Base-by-base conservation (phyloP, 2,888 invertebrate species). In the Drosophila nr. perissopoda region DNA sequence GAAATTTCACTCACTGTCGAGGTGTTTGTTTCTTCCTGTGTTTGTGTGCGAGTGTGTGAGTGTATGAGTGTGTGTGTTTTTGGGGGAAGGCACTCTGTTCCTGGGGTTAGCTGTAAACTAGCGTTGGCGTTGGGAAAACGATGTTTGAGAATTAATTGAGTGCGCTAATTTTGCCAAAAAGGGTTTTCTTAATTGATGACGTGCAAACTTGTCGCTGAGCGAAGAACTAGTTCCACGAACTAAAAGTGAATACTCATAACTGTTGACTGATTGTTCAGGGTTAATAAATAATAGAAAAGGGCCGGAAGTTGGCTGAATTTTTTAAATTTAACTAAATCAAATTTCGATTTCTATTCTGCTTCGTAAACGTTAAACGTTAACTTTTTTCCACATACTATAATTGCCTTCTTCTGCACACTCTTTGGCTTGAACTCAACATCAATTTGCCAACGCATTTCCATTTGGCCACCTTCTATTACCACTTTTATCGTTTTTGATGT, bases 1-100 rank as follows among this genome's bases (percentile, higher is more conserved):
- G 87, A 85, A 85, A 88, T 83, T 85, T 85, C 82, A 88, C 82
- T 85, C 84, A 83, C 89, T 85, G 87, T 77, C 84, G 78, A 76
- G 76, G 69, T 73, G 64, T 65, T 31, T 53, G 40, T 68, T 52
- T 52, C 25, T 40, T 31, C 13, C 25, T 60, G 54, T 69, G 34
- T 70, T 31, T 54, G 48, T 59, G 57, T 48, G 18, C 49, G 56
- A 52, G 54, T 52, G 63, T 52, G 18, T 38, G 65, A 31, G 73
- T 56, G 56, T 3, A 4, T 65, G 64, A 66, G 56, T 61, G 66
- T 10, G n/a, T 40, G n/a, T n/a, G 4, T 0, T 38, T 18, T 38
- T 0, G 7, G 8, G 45, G 16, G 7, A 13, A 10, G n/a, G 10
- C 18, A 38, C 38, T 38, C 4, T n/a, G 2, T 7, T 25, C 25